Evolutionary conservation across 2,888 invertebrate species (phyloP).

Genomic region (Silvanus unidentatus): DNA sequence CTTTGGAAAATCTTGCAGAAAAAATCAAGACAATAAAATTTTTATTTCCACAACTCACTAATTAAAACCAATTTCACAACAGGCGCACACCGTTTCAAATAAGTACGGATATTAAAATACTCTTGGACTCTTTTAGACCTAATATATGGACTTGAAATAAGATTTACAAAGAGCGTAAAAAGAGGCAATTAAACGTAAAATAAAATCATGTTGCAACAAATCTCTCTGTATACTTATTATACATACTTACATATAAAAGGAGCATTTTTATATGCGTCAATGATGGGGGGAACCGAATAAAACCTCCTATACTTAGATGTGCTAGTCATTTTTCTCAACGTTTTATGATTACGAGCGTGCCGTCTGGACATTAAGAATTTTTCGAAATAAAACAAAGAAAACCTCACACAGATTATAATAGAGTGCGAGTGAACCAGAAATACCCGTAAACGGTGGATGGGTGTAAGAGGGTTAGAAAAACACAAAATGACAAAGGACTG

Average conservation of each 20-base stretch:
- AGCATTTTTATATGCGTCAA: slow-evolving; percentile 16
- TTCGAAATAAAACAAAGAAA: slow-evolving; percentile 20
- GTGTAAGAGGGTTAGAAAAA: background rate
- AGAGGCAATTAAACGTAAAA: slow-evolving; percentile 25
- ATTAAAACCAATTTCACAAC: too few relatives aligned
- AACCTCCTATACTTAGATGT: slow-evolving; percentile 21
- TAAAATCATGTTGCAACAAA: slow-evolving; percentile 27
- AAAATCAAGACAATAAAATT: too few relatives aligned
- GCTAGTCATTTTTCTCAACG: slow-evolving; percentile 18
- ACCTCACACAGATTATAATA: slow-evolving; percentile 9
- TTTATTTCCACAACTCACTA: too few relatives aligned
- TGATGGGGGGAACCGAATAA: slow-evolving; percentile 3
- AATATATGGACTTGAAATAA: slow-evolving; percentile 9
- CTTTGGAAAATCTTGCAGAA: too few relatives aligned
- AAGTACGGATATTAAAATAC: too few relatives aligned
- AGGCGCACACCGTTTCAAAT: too few relatives aligned
- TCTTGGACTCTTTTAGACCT: too few relatives aligned
- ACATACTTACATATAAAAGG: slow-evolving; percentile 20
- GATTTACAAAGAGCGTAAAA: slow-evolving; percentile 28
- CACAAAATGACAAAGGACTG: slow-evolving; percentile 12
- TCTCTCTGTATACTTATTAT: slow-evolving; percentile 17
- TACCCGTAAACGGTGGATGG: background rate
- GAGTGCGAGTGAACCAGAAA: slow-evolving; percentile 12
- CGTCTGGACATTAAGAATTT: slow-evolving; percentile 21
- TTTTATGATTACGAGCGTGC: slow-evolving; percentile 20